phyloP scores from a whole-genome alignment of 2,888 invertebrate genomes.

The Microplitis manilae region DNA sequence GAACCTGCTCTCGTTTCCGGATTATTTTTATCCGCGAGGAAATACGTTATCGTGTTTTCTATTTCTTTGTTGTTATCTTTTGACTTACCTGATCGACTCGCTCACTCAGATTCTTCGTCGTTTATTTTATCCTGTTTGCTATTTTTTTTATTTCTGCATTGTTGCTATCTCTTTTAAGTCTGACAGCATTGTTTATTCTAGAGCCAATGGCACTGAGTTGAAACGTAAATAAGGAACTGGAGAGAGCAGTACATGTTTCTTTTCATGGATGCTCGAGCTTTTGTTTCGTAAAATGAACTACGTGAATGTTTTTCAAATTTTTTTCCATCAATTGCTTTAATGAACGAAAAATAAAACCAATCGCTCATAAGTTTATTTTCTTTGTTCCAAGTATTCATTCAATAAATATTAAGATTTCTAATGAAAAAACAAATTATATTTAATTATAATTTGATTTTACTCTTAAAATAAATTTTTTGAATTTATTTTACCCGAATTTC shows the following conservation, averaged over 20 bases:
- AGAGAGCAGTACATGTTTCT: conserved; percentile 12
- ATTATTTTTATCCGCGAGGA: neutral
- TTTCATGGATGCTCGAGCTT: conserved; percentile 11
- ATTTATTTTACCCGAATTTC: too few species aligned
- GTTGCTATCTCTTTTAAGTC: neutral
- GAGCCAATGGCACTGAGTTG: conserved; percentile 10
- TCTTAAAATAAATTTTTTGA: too few species aligned
- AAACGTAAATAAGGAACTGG: conserved; percentile 5
- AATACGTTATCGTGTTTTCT: neutral
- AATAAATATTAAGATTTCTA: too few species aligned
- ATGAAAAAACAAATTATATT: too few species aligned
- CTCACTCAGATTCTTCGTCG: neutral
- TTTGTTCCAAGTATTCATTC: neutral
- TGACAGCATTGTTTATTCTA: conserved; percentile 18
- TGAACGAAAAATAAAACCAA: conserved; percentile 1
- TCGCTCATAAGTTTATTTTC: neutral
- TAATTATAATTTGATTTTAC: too few species aligned
- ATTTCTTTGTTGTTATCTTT: neutral
- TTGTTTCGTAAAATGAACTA: conserved; percentile 13
- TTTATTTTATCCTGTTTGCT: neutral
- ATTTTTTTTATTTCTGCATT: neutral
- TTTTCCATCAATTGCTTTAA: neutral
- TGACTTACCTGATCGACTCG: conserved; percentile 6
- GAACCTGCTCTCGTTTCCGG: neutral
- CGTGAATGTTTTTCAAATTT: conserved; percentile 13